These are phyloP conservation scores for Phoxinus dragarum DNA, from an alignment of 2,797 vertebrate species.

Conservation along the genomic window DNA sequence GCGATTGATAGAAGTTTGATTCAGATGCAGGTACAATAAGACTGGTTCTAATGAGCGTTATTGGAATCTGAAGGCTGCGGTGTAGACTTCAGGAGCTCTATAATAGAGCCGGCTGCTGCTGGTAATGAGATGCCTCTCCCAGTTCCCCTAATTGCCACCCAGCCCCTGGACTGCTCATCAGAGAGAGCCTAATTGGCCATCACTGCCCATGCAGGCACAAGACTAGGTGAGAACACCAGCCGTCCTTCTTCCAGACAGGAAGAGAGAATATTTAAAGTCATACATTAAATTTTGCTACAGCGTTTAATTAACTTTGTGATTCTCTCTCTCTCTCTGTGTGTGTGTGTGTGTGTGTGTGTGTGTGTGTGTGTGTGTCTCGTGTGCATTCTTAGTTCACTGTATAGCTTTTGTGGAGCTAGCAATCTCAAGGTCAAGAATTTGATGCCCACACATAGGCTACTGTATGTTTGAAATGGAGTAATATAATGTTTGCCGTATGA, in stretches of 20 bases:
- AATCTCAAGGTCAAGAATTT: background rate
- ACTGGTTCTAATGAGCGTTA: conserved; percentile 64
- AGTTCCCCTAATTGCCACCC: conserved; percentile 77
- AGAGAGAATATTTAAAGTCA: conserved; percentile 75
- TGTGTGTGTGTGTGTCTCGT: background rate
- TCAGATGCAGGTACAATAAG: conserved; percentile 59
- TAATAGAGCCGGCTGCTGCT: conserved; percentile 63
- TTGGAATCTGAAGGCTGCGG: conserved; percentile 61
- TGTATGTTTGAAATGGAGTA: background rate
- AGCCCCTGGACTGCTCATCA: conserved; percentile 77
- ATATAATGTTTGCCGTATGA: background rate
- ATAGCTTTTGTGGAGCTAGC: background rate
- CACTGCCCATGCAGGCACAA: conserved; percentile 75
- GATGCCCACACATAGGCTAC: background rate
- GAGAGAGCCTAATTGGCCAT: conserved; percentile 82
- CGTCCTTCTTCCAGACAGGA: conserved; percentile 34
- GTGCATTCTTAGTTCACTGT: background rate
- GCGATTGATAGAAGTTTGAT: conserved; percentile 44
- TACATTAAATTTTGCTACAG: conserved; percentile 71
- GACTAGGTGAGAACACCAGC: conserved; percentile 59
- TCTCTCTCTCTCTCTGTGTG: background rate
- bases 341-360: too few species aligned
- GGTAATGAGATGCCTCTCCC: conserved; percentile 76
- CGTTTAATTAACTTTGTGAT: conserved; percentile 74
- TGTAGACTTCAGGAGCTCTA: conserved; percentile 64